phyloP scores from a whole-genome alignment of 30 jellyfish, hydroid and myxozoan genomes.

The Hydractinia echinata region DNA sequence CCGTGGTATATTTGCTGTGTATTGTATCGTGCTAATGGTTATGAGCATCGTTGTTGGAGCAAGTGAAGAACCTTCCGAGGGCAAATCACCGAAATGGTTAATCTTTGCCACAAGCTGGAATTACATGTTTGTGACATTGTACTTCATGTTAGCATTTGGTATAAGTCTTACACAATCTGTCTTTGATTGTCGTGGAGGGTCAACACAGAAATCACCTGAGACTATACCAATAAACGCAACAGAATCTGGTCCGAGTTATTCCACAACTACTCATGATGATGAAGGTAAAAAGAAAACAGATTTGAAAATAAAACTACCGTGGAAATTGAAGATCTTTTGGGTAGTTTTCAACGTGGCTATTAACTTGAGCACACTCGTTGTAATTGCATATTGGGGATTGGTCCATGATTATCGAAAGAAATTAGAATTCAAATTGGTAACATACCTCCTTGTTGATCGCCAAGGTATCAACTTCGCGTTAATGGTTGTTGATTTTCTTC shows the following conservation, averaged over 20 bases:
- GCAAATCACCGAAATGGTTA: constrained; percentile 34
- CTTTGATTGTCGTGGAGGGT: not conserved
- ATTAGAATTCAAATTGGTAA: constrained; percentile 21
- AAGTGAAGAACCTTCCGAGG: not conserved
- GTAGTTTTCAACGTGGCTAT: constrained; percentile 49
- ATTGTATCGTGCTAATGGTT: constrained; percentile 29
- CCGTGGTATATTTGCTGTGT: constrained; percentile 33
- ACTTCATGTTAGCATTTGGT: constrained; percentile 13
- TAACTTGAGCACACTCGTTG: constrained; percentile 41
- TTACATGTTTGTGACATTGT: constrained; percentile 44
- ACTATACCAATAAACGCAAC: not conserved
- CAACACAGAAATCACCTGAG: not conserved
- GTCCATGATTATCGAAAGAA: constrained; percentile 30
- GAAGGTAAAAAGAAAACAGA: not conserved
- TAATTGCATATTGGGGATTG: constrained; percentile 50
- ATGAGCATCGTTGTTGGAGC: constrained; percentile 21
- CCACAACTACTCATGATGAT: not conserved
- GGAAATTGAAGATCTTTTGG: constrained; percentile 35
- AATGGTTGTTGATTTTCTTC: constrained; percentile 40
- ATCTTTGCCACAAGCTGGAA: constrained; percentile 48
- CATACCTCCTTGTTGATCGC: constrained; percentile 51
- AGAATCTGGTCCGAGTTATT: not conserved
- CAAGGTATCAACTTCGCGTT: constrained; percentile 50
- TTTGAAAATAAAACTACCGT: not conserved
- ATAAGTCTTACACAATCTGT: not conserved